Evolutionary conservation across 2,113 vertebrate genomes (phyloP), one percentile per base, ranked within the genome.

Genomic region (Chrysochloris asiatica): DNA sequence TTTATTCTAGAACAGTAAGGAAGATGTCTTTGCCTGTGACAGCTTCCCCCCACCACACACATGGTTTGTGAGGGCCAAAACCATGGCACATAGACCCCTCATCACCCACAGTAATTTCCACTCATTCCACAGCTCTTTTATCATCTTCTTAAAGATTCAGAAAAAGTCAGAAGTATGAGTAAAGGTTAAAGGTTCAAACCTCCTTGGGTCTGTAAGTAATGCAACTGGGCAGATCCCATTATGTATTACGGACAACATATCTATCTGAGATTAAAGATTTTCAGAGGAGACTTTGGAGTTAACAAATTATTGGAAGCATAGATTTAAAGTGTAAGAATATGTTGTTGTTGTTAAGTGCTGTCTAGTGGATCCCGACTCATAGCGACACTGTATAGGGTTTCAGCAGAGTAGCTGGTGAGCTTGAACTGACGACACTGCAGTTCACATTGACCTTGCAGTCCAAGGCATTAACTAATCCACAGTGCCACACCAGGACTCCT

Each of bases 51-150:
- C 12, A 30, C 61, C 45, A 16, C n/a, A 90, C 13, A 12, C 13
- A 12, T 65, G n/a, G 26, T 45, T 59, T 47, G 19, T 33, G 56
- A 14, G 45, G n/a, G 79, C 4, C 24, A 59, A 52, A 21, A 83
- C 14, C 43, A 28, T 0, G 6, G 54, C n/a, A 38, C 6, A 1
- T n/a, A 30, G n/a, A 28, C 14, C 6, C 2, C 38, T 63, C 59
- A 33, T 30, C 30, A 47, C 28, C 33, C 33, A 22, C 54, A 63
- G 65, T 24, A 21, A 48, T 36, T 61, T 43, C 41, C 47, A 50
- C 38, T 33, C 41, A 52, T 50, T 83, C 38, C 19, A 47, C 8
- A 61, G 82, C 33, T 86, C 77, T 75, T 13, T 71, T 7, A 54
- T 48, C 43, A 86, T 52, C 10, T 52, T 88, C 56, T 54, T 26